These are phyloP conservation scores for Alitta virens DNA, from an alignment of 2,888 invertebrate genomes.

Conservation along the genomic window DNA sequence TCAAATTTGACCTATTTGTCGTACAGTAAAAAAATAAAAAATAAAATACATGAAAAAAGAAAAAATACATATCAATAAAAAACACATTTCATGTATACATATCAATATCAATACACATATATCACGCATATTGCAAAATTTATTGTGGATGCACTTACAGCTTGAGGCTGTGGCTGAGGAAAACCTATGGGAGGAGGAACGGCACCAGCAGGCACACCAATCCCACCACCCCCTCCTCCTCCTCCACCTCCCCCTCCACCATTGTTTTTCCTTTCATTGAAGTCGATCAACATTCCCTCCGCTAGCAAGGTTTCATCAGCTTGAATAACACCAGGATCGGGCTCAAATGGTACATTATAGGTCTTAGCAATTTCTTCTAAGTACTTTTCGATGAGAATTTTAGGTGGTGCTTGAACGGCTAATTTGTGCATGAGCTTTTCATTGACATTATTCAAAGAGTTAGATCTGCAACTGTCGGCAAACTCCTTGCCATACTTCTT, in stretches of 20 bases:
- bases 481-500: slow-evolving; percentile 93
- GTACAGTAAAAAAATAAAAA: too few relatives aligned
- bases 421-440: slow-evolving; percentile 80
- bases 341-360: slow-evolving; percentile 90
- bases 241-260: slow-evolving; percentile 15
- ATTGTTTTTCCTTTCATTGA: slow-evolving; percentile 34
- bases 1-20: too few relatives aligned
- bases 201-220: not conserved
- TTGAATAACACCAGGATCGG: slow-evolving; percentile 69
- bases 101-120: too few relatives aligned
- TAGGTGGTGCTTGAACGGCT: slow-evolving; percentile 78
- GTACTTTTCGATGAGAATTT: slow-evolving; percentile 86
- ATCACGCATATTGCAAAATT: too few relatives aligned
- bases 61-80: too few relatives aligned
- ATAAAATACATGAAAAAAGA: too few relatives aligned
- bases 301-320: slow-evolving; percentile 44
- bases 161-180: too few relatives aligned
- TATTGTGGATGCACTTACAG: too few relatives aligned
- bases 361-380: slow-evolving; percentile 94
- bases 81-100: too few relatives aligned
- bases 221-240: slow-evolving; percentile 7
- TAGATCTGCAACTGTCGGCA: slow-evolving; percentile 22
- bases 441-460: slow-evolving; percentile 69
- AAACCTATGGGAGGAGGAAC: not conserved
- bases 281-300: slow-evolving; percentile 45